phyloP scores from a whole-genome alignment of 2,888 invertebrate species.

The Smittia aterrima region DNA sequence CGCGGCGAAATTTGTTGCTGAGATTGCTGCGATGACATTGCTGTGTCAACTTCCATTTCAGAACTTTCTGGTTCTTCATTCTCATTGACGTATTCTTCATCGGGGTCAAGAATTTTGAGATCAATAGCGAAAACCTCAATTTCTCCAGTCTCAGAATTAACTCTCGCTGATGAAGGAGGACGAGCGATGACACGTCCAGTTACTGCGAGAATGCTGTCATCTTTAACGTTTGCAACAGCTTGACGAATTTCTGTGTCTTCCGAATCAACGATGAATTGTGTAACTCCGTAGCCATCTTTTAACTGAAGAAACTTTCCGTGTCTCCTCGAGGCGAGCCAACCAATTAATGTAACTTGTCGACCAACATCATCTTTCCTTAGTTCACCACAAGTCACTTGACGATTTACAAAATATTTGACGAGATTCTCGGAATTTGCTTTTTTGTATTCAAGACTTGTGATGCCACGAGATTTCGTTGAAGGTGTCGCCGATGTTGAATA shows the following conservation, averaged over 20 bases:
- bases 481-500: slow-evolving; percentile 50
- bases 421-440: slow-evolving; percentile 53
- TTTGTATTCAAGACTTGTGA: slow-evolving; percentile 55
- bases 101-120: slow-evolving; percentile 56
- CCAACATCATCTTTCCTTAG: slow-evolving; percentile 51
- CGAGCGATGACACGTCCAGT: slow-evolving; percentile 52
- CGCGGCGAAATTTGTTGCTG: slow-evolving; percentile 39
- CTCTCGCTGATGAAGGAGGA: slow-evolving; percentile 46
- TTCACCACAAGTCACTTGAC: slow-evolving; percentile 54
- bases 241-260: slow-evolving; percentile 49
- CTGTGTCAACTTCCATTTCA: slow-evolving; percentile 40
- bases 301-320: slow-evolving; percentile 53
- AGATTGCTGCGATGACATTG: not conserved
- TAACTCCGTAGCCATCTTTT: slow-evolving; percentile 54
- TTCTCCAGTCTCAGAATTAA: slow-evolving; percentile 58
- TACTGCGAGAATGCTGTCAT: slow-evolving; percentile 50
- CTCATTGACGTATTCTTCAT: slow-evolving; percentile 48
- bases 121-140: slow-evolving; percentile 59
- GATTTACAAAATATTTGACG: slow-evolving; percentile 53
- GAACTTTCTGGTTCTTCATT: slow-evolving; percentile 43
- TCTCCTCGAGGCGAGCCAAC: slow-evolving; percentile 52
- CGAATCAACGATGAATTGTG: slow-evolving; percentile 52
- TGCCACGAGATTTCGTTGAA: slow-evolving; percentile 45
- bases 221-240: slow-evolving; percentile 48
- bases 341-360: slow-evolving; percentile 50